A percentile compares a stretch with the other conserved stretches of the same genome.
Conservation (phyloP, 2,888 invertebrate species). For the Eudemis profundana region DNA sequence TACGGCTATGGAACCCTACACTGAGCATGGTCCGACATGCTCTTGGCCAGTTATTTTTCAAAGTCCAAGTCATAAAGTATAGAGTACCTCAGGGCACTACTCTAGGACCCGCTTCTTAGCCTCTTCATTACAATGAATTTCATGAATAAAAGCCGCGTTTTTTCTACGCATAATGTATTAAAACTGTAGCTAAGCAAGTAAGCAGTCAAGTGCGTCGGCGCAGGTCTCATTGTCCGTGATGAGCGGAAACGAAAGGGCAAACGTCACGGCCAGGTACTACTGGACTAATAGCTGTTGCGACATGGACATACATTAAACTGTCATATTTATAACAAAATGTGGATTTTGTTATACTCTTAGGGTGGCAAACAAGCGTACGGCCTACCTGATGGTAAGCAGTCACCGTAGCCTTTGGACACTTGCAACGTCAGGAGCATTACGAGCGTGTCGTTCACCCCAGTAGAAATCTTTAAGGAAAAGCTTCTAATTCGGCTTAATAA, state of each 20-base stretch:
- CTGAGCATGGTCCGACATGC: too few relatives aligned
- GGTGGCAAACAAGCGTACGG: too few relatives aligned
- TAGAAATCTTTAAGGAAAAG: too few relatives aligned
- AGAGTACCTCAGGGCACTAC: conserved; percentile 5
- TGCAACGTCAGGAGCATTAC: too few relatives aligned
- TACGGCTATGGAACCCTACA: too few relatives aligned
- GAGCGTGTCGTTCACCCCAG: too few relatives aligned
- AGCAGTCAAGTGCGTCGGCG: conserved; percentile 67
- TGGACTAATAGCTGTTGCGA: conserved; percentile 35
- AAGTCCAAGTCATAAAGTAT: too few relatives aligned
- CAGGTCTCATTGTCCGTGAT: conserved; percentile 70
- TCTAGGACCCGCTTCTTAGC: neutral
- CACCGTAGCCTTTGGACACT: neutral
- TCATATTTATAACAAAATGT: conserved; percentile 15
- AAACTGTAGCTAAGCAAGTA: conserved; percentile 48
- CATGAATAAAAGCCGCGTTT: neutral
- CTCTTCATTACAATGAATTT: neutral
- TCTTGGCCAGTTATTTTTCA: too few relatives aligned
- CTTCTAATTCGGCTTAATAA: too few relatives aligned
- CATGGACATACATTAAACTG: conserved; percentile 12
- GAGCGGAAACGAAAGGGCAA: conserved; percentile 60
- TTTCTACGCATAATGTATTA: neutral
- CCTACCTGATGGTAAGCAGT: too few relatives aligned
- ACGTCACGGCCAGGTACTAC: conserved; percentile 54
- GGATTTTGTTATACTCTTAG: too few relatives aligned